These are phyloP conservation scores for Ptilonorhynchus violaceus DNA, from an alignment of 2,113 vertebrate genomes.

Conservation along the genomic window DNA sequence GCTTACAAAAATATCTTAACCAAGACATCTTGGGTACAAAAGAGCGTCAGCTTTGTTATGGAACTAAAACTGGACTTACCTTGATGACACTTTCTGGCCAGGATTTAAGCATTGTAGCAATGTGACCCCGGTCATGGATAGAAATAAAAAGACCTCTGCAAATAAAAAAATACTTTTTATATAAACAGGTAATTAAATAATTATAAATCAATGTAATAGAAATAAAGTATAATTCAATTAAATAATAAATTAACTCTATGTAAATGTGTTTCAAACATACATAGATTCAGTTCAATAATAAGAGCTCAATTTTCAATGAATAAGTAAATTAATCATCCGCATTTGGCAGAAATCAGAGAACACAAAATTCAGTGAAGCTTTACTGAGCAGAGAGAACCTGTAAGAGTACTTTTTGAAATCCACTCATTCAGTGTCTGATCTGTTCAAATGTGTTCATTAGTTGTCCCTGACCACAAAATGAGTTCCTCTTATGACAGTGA, in stretches of 20 bases:
- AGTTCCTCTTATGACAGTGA: not conserved
- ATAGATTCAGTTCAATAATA: not conserved
- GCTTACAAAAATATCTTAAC: not conserved
- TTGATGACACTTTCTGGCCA: conserved; percentile 89
- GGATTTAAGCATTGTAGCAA: conserved; percentile 86
- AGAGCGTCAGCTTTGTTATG: not conserved
- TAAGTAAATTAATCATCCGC: not conserved
- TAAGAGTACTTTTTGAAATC: not conserved
- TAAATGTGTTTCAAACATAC: not conserved
- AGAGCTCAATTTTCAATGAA: not conserved
- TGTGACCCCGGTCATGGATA: conserved; percentile 89
- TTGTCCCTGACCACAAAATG: not conserved
- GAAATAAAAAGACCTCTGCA: conserved; percentile 93
- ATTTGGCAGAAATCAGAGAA: not conserved
- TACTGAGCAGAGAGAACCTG: not conserved
- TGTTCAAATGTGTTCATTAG: not conserved
- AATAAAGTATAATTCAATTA: not conserved
- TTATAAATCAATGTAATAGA: not conserved
- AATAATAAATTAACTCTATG: not conserved
- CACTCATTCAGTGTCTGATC: not conserved
- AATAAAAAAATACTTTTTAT: not conserved
- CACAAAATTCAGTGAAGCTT: not conserved
- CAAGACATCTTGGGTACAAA: not conserved
- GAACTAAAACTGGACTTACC: conserved; percentile 70
- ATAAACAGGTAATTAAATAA: not conserved